These are phyloP conservation scores for Bombus affinis DNA, from an alignment of 1,140 invertebrate genomes.

Conservation along the genomic window DNA sequence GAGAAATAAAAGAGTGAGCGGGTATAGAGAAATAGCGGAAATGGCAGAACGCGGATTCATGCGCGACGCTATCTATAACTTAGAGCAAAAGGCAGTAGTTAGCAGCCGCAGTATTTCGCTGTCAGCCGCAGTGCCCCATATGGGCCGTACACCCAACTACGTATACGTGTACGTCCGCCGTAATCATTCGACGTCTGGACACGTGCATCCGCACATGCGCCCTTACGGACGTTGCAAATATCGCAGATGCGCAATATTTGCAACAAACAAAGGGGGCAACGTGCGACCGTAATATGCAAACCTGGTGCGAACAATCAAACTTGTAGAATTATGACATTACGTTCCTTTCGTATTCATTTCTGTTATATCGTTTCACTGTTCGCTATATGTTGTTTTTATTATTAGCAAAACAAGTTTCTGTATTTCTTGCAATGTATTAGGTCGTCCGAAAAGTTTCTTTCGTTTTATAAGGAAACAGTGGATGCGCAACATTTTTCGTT, in stretches of 20 bases:
- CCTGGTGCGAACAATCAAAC: background rate
- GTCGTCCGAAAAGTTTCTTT: too few species aligned
- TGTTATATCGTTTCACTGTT: too few species aligned
- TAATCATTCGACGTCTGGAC: conserved; percentile 33
- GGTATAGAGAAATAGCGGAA: conserved; percentile 23
- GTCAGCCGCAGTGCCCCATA: conserved; percentile 62
- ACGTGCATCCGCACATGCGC: conserved; percentile 45
- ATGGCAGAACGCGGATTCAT: conserved; percentile 37
- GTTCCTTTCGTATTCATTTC: too few species aligned
- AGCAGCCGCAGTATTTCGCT: conserved; percentile 66
- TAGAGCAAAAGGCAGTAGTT: conserved; percentile 66
- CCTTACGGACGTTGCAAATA: conserved; percentile 4
- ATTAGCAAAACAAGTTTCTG: too few species aligned
- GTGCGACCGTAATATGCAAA: background rate
- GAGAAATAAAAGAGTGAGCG: background rate
- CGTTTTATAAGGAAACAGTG: too few species aligned
- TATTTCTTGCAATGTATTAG: too few species aligned
- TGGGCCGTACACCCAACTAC: conserved; percentile 38
- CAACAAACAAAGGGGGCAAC: background rate
- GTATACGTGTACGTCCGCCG: conserved; percentile 35
- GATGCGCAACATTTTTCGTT: too few species aligned
- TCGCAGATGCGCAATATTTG: conserved; percentile 32
- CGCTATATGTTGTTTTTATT: too few species aligned
- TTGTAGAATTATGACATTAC: too few species aligned
- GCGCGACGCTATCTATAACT: conserved; percentile 57